phyloP scores from a whole-genome alignment of 2,113 vertebrate genomes.

The Thunnus maccoyii region DNA sequence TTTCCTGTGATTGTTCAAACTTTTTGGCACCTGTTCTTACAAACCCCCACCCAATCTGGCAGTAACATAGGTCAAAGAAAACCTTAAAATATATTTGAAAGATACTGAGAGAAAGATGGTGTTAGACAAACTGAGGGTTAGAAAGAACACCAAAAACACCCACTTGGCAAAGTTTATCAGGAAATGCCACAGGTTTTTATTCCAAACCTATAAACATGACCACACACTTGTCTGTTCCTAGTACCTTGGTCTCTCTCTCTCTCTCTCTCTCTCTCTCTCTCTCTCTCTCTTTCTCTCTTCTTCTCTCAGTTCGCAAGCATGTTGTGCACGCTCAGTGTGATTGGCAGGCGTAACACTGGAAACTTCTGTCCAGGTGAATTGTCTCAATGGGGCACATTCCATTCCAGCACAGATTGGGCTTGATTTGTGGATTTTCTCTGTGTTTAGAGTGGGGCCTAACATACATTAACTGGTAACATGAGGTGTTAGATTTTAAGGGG shows the following conservation, averaged over 20 bases:
- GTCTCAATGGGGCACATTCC: constrained; percentile 64
- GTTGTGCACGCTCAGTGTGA: constrained; percentile 32
- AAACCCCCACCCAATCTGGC: constrained; percentile 26
- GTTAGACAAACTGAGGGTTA: constrained; percentile 26
- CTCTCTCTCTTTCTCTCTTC: background rate
- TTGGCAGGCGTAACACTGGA: constrained; percentile 45
- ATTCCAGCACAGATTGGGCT: constrained; percentile 35
- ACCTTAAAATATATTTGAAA: constrained; percentile 35
- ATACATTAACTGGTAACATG: constrained; percentile 60
- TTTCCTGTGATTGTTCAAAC: constrained; percentile 30
- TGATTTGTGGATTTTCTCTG: constrained; percentile 63
- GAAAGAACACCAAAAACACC: constrained; percentile 45
- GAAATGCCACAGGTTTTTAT: constrained; percentile 67
- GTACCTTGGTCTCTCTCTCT: constrained; percentile 28
- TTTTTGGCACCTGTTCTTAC: constrained; percentile 50
- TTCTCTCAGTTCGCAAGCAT: constrained; percentile 1
- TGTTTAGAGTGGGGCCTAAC: constrained; percentile 59
- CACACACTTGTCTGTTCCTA: constrained; percentile 60
- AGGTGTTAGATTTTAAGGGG: constrained; percentile 56
- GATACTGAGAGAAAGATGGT: constrained; percentile 1
- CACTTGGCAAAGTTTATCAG: constrained; percentile 56
- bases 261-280: background rate
- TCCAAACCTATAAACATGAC: constrained; percentile 70
- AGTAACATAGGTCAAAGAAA: constrained; percentile 18
- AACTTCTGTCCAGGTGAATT: constrained; percentile 65